These are phyloP conservation scores for Madoqua kirkii DNA, from an alignment of 2,113 vertebrate genomes.

Conservation along the genomic window DNA sequence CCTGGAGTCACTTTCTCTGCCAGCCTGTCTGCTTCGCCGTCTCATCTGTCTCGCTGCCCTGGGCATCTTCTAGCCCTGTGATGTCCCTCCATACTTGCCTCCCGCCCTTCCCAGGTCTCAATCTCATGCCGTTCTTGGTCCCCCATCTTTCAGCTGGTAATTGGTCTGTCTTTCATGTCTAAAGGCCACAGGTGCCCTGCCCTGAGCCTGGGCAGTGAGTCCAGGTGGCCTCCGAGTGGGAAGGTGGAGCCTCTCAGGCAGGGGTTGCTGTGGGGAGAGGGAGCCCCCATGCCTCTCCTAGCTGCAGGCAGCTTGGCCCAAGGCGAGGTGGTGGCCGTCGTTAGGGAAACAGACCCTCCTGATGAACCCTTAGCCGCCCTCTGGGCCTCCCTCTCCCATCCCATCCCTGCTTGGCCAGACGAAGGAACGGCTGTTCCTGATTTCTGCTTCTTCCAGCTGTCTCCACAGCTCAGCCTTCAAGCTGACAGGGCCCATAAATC, in stretches of 20 bases:
- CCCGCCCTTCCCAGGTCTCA: neutral
- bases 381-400: neutral
- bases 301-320: neutral
- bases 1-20: fast-evolving
- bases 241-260: neutral
- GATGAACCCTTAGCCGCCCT: neutral
- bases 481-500: constrained; percentile 77
- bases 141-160: neutral
- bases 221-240: neutral
- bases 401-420: neutral
- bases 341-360: neutral
- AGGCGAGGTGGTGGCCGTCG: neutral
- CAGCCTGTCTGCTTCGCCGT: neutral
- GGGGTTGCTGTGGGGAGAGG: neutral
- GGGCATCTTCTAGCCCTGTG: neutral
- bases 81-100: neutral
- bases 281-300: neutral
- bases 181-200: neutral
- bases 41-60: neutral
- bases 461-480: constrained; percentile 42
- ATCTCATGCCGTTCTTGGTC: neutral
- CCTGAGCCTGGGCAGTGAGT: neutral
- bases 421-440: constrained; percentile 51
- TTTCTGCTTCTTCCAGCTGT: constrained; percentile 46
- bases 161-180: neutral